Evolutionary conservation across 2,797 vertebrate species (phyloP).

Genomic region (Anguilla obscura): DNA sequence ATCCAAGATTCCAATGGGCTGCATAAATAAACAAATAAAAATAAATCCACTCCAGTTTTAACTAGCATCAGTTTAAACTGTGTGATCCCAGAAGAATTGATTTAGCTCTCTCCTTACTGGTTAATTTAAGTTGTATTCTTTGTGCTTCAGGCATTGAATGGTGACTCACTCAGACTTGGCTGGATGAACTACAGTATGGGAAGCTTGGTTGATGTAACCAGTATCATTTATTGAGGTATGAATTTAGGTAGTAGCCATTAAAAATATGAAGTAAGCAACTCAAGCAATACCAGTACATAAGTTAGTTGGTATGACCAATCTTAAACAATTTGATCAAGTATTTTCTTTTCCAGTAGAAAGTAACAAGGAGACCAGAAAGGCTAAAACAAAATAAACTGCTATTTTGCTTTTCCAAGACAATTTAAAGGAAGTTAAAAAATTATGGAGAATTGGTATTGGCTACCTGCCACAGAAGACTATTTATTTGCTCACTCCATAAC

Average conservation of each 20-base stretch:
- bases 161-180: not conserved
- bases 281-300: too few species aligned
- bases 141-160: not conserved
- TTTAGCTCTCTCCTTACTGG: not conserved
- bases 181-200: too few species aligned
- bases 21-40: not conserved
- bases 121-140: not conserved
- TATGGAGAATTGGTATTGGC: not conserved
- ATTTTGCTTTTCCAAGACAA: not conserved
- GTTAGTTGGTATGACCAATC: too few species aligned
- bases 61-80: not conserved
- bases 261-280: too few species aligned
- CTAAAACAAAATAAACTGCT: not conserved
- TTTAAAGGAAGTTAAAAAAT: not conserved
- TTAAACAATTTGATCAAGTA: too few species aligned
- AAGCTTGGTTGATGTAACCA: too few species aligned
- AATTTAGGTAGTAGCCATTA: too few species aligned
- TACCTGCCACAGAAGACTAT: not conserved
- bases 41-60: not conserved
- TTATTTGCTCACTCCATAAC: not conserved
- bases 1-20: not conserved
- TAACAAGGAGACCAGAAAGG: too few species aligned
- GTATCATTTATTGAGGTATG: too few species aligned
- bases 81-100: not conserved
- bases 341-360: too few species aligned